Base-by-base conservation (phyloP, 2,888 invertebrate species). In the Pachydiplax longipennis region DNA sequence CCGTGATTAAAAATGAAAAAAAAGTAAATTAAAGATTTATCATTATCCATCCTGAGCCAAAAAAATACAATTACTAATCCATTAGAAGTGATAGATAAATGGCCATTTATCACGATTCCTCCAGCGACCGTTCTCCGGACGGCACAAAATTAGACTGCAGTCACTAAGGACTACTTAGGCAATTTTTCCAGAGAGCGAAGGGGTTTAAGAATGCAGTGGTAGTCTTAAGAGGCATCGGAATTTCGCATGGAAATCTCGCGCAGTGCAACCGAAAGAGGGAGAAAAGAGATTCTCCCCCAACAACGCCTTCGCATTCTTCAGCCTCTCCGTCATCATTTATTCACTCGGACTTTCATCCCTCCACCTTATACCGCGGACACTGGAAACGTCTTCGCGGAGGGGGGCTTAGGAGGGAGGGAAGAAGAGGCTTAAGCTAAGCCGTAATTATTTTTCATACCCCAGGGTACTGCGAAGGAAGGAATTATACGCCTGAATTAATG, bases 371-470 rank as follows among this genome's bases (percentile, higher is more conserved):
- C 87, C 82, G 87, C 82, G 83, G 80, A 82, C 80, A 73, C 35
- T 58, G 90, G 81, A 53, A 80, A 90, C 90, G 90, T 91, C 91
- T 80, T 91, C 92, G 91, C 53, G 90, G 91, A 91, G 91, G 91
- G 90, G 91, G 91, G 91, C 87, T 81, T 91, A 91, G 91, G 93
- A 92, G 92, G 90, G 91, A 94, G 65, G 53, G 25, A 91, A 91
- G 91, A 90, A 87, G 90, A 83, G 91, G 91, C 91, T 91, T 91
- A 90, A 90, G 87, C 90, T 87, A 91, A 91, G 91, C 91, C 91
- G 91, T 93, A 93, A 93, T 93, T 92, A 92, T 92, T 92, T 91
- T 91, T 91, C 91, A 92, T 91, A 91, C 92, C 92, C 92, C 91
- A 87, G 87, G 87, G 87, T 87, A 87, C 87, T 87, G 65, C 37